Evolutionary conservation across 2,888 invertebrate species (phyloP).

Genomic region (Meliscaeva auricollis): DNA sequence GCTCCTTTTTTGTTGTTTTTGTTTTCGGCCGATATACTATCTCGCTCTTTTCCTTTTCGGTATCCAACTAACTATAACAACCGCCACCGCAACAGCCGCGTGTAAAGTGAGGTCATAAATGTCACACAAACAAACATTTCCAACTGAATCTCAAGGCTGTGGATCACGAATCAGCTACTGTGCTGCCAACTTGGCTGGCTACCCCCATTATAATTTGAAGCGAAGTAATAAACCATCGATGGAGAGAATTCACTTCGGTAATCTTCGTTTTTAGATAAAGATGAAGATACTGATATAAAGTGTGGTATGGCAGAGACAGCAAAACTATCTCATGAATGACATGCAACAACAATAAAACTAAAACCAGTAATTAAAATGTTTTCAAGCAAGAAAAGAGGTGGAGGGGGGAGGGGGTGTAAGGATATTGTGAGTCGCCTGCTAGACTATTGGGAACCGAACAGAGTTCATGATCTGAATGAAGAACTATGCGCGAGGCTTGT

Average conservation of each 20-base stretch:
- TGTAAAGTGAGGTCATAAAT: slow-evolving; percentile 66
- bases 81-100: not conserved
- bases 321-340: slow-evolving; percentile 55
- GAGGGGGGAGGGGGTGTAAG: not conserved
- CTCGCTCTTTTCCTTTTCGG: slow-evolving; percentile 2
- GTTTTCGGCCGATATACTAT: not conserved
- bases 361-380: slow-evolving; percentile 73
- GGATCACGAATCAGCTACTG: slow-evolving; percentile 39
- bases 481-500: slow-evolving; percentile 26
- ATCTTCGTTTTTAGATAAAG: slow-evolving; percentile 27
- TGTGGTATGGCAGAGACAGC: slow-evolving; percentile 3
- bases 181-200: slow-evolving; percentile 40
- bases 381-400: slow-evolving; percentile 3
- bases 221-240: slow-evolving; percentile 52
- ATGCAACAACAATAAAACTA: slow-evolving; percentile 64
- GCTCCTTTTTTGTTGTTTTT: not conserved
- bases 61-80: too few species aligned
- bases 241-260: slow-evolving; percentile 3
- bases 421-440: slow-evolving; percentile 15
- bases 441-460: slow-evolving; percentile 43
- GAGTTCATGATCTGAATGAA: slow-evolving; percentile 32
- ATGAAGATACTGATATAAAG: slow-evolving; percentile 41
- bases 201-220: slow-evolving; percentile 33
- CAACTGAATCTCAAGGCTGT: slow-evolving; percentile 57
- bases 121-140: slow-evolving; percentile 54